Evolutionary conservation across 2,888 invertebrate species (phyloP), one percentile per base, ranked within the genome.

Genomic region (Lasioglossum leucozonium): DNA sequence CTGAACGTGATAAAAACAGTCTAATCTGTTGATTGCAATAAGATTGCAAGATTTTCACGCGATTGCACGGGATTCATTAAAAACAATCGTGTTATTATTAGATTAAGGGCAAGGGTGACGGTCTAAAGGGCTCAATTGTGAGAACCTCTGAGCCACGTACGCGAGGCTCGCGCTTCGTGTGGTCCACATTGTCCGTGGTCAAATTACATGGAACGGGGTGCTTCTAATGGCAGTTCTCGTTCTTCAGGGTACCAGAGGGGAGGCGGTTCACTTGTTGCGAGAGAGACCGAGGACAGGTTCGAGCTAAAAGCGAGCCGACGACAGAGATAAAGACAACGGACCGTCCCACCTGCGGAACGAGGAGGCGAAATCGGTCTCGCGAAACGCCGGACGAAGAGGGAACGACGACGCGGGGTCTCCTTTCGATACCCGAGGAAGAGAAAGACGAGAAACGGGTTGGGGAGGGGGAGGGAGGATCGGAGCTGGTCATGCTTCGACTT

Each of bases 121-220:
- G 30, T 16, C 62, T 30, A 18, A 26, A 34, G 37, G 37, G 26
- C 42, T 75, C 26, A 82, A 83, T 86, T 84, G 84, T 92, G 92
- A 92, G 92, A 92, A 92, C 91, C 89, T 86, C 91, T 92, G 89
- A 74, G 72, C 82, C 77, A 79, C 84, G 84, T 90, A 89, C 85
- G 89, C 87, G 90, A 93, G 91, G 89, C 90, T 91, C 90, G 90
- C 92, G 89, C 91, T 92, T 92, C 87, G 93, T 93, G 93, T 94
- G 93, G 94, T 93, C 93, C 92, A 91, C 92, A 93, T 93, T 93
- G 93, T 93, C 90, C 92, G 92, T 90, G 92, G 91, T 92, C 92
- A 93, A 94, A 94, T 94, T 94, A 93, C 93, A 92, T 89, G 92
- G 92, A 93, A 91, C 92, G 91, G 91, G 91, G 92, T 93, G 92